Evolutionary conservation across 1,140 invertebrate species (phyloP), one percentile per base, ranked within the genome.

Genomic region (Drepana arcuata): DNA sequence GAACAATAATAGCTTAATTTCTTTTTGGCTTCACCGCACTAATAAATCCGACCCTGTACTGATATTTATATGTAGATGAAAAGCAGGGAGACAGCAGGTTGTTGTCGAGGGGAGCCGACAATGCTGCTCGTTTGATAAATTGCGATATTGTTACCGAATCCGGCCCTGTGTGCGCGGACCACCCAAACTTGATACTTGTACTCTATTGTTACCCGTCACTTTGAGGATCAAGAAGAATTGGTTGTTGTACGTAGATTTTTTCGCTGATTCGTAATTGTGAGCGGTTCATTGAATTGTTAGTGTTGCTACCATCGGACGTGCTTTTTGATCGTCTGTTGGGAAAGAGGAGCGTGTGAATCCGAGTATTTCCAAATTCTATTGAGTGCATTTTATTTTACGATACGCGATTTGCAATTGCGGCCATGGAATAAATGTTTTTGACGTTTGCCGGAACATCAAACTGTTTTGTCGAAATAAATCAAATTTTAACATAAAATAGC

Each of bases 41-140:
- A n/a, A n/a, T n/a, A n/a, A n/a, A n/a, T n/a, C 25, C 35, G 30
- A 31, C 24, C 40, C 40, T 38, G 34, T 16, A 21, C 24, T 25
- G 23, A 41, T 41, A 28, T 41, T 41, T 48, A 25, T 48, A 48
- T 38, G 45, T 42, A 48, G 45, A 48, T 48, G 38, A n/a, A 34
- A 41, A 26, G 34, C 13, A 36, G 30, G 31, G 18, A 41, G 34
- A 41, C n/a, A n/a, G n/a, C 34, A 34, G 39, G 39, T 41, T 28
- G 34, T 53, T 51, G 34, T 32, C 37, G 48, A 65, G 63, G 63
- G 68, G 70, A 44, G 61, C 44, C 62, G 53, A 78, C 73, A 78
- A 78, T 78, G 67, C 53, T 58, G 53, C 63, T 78, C 73, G 64
- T 78, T 78, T 78, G 71, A 75, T 69, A 74, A 78, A 78, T 78